Evolutionary conservation across 2,888 invertebrate species (phyloP), one percentile per base, ranked within the genome.

Genomic region (Acronicta aceris): DNA sequence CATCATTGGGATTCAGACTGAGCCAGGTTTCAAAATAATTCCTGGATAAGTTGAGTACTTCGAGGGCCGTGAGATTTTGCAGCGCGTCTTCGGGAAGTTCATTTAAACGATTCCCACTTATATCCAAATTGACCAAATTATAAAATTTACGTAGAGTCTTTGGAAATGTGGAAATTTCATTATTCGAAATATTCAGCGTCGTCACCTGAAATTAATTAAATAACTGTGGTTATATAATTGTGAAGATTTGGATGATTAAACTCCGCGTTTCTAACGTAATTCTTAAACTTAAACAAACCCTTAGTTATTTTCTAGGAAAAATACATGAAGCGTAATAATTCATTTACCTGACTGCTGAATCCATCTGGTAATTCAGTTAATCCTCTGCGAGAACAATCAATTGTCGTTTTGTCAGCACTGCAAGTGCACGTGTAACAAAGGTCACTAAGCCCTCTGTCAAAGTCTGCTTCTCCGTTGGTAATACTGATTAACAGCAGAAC

Each of bases 131-230:
- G 9, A 87, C 65, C 55, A 94, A 76, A 57, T 90, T 91, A 49
- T 84, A 77, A 41, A 92, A 85, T 51, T 72, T 85, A 27, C 72
- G 75, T 13, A 94, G 65, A 33, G 82, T 85, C 60, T 69, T 72
- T 0, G 97, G 96, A 76, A 97, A 95, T 4, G 84, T 85, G 3
- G 84, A 86, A 54, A 97, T 95, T 45, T 92, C 88, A 81, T 97
- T 97, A 73, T 93, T 91, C 5, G 97, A 96, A 57, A 97, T 84
- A 81, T 97, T 96, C 67, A 97, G 87, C 27, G 92, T 93, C 74
- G 95, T 95, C 30, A 97, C 95, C 96, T 96, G 91, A 75, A 93
- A 93, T 78, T 62, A 93, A 93, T 78, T 62, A 75, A 66, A 64
- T 3, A 61, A 41, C 6, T n/a, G n/a, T 38, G 0, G n/a, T 38